Percentiles rank a stretch among this genome's conserved stretches.
Conservation (phyloP, 2,888 invertebrate species). For the Zygaena filipendulae region DNA sequence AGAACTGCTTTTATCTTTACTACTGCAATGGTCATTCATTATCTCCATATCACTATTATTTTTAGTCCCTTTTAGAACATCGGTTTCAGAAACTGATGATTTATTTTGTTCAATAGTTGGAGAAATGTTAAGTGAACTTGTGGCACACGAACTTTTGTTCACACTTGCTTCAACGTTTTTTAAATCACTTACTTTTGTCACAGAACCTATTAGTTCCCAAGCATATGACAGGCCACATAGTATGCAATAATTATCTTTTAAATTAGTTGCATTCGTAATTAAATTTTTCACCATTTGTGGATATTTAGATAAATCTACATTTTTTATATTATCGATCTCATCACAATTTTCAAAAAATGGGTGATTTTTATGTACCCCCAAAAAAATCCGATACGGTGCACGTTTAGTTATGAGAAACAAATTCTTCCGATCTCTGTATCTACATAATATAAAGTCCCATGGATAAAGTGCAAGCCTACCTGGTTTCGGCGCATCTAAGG, state of each 20-base stretch:
- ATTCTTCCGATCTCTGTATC: slow-evolving; percentile 45
- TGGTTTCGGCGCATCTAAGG: slow-evolving; percentile 32
- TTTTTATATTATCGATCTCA: slow-evolving; percentile 41
- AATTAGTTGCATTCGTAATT: slow-evolving; percentile 33
- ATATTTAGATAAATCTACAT: slow-evolving; percentile 39
- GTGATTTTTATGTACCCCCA: slow-evolving; percentile 34
- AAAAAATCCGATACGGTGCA: slow-evolving; percentile 41
- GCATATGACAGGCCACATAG: slow-evolving; percentile 42
- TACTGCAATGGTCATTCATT: too few species aligned
- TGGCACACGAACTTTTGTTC: not conserved
- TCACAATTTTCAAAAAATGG: slow-evolving; percentile 37
- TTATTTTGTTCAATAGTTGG: slow-evolving; percentile 14
- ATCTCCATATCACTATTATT: too few species aligned
- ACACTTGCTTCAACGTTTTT: slow-evolving; percentile 12
- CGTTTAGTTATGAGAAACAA: slow-evolving; percentile 37
- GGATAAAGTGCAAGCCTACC: slow-evolving; percentile 38
- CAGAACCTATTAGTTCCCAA: slow-evolving; percentile 54
- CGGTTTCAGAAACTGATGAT: too few species aligned
- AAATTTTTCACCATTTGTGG: slow-evolving; percentile 46
- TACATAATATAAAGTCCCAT: slow-evolving; percentile 45
- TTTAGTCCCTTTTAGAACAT: too few species aligned
- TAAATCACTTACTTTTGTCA: slow-evolving; percentile 29
- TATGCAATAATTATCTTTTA: slow-evolving; percentile 48
- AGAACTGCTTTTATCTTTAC: too few species aligned
- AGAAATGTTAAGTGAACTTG: not conserved